Conservation (phyloP, 2,113 vertebrate species). For the Lynx canadensis region DNA sequence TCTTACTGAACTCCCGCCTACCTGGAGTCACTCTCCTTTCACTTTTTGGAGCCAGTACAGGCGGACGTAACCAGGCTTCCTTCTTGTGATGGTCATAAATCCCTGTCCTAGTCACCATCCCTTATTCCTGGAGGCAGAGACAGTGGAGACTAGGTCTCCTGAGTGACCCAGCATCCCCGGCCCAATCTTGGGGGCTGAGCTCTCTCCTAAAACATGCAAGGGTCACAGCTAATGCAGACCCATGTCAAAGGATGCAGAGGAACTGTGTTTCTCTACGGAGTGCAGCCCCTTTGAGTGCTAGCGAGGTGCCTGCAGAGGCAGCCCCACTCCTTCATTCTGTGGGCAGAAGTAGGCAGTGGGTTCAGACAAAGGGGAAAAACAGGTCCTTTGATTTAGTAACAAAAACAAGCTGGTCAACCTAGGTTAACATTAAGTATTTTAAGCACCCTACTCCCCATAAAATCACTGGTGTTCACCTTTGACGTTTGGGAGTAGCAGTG, state of each 20-base stretch:
- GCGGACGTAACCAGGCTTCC: neutral
- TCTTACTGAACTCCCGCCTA: neutral
- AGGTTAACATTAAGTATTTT: neutral
- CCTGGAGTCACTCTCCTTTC: neutral
- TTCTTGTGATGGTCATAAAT: neutral
- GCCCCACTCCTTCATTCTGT: fast-evolving
- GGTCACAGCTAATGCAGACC: neutral
- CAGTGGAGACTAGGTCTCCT: neutral
- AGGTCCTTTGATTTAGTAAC: neutral
- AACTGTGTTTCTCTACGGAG: neutral
- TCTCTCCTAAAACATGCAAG: neutral
- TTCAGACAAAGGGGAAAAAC: neutral
- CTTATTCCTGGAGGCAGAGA: neutral
- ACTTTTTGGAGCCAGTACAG: neutral
- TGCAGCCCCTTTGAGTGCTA: neutral
- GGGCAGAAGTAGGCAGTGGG: neutral
- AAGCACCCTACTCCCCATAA: neutral
- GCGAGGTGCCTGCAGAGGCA: neutral
- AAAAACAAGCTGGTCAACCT: neutral
- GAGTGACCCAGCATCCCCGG: neutral
- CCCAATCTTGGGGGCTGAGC: neutral
- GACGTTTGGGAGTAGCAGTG: neutral
- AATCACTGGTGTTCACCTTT: neutral
- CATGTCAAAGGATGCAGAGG: neutral
- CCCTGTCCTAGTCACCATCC: neutral